A percentile compares a stretch with the other conserved stretches of the same genome.
phyloP scores from a whole-genome alignment of 2,113 vertebrate genomes.

The Lathamus discolor region DNA sequence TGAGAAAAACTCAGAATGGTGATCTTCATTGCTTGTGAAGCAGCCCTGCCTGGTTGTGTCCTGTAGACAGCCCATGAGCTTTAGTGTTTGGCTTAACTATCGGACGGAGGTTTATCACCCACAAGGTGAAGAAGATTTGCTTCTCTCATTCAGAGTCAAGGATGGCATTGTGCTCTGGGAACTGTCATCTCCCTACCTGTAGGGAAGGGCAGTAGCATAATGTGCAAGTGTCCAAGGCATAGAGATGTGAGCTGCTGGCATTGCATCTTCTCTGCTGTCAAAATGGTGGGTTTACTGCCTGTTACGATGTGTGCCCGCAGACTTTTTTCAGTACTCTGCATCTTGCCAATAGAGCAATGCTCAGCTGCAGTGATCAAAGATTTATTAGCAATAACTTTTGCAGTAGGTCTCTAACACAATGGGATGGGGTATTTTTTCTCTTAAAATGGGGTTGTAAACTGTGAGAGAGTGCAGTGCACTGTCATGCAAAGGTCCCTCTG shows the following conservation, averaged over 20 bases:
- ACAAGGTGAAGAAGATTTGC: not conserved
- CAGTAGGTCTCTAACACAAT: not conserved
- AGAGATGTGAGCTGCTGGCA: not conserved
- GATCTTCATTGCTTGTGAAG: not conserved
- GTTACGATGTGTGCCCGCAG: not conserved
- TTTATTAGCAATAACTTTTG: not conserved
- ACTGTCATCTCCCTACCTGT: not conserved
- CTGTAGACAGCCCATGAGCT: not conserved
- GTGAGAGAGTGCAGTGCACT: not conserved
- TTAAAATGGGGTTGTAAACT: not conserved
- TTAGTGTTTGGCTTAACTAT: not conserved
- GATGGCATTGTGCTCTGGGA: not conserved
- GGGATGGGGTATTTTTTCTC: not conserved
- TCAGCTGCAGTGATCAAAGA: not conserved
- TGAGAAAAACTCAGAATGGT: not conserved
- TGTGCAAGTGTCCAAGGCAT: rapidly evolving
- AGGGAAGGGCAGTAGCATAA: not conserved
- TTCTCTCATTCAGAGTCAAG: not conserved
- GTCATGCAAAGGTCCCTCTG: not conserved
- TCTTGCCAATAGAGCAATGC: not conserved
- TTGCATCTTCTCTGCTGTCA: not conserved
- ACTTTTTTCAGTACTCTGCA: not conserved
- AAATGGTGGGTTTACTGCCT: not conserved
- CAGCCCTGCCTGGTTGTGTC: not conserved
- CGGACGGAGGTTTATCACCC: not conserved